Conservation (phyloP, 2,797 vertebrate species). For the Poeciliopsis gracilis region DNA sequence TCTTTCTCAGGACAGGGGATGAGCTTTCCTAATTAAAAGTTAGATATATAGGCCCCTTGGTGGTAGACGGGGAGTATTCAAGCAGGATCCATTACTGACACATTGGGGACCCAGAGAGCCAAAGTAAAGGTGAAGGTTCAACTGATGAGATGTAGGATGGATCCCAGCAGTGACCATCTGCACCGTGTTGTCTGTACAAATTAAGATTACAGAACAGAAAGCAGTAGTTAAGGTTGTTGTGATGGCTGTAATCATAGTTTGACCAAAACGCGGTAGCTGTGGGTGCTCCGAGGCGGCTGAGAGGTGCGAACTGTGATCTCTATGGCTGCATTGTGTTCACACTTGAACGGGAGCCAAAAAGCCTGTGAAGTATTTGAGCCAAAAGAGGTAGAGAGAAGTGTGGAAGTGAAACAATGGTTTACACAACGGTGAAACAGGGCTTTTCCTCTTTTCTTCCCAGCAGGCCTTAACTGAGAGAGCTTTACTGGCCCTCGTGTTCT, state of each 20-base stretch:
- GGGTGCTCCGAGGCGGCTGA: slow-evolving; percentile 53
- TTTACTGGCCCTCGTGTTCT: slow-evolving; percentile 67
- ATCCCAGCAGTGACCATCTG: slow-evolving; percentile 5
- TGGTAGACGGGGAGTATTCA: slow-evolving; percentile 38
- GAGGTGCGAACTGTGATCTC: slow-evolving; percentile 74
- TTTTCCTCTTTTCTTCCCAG: slow-evolving; percentile 75
- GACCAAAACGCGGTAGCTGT: slow-evolving; percentile 53
- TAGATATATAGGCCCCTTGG: slow-evolving; percentile 69
- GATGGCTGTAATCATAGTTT: slow-evolving; percentile 9
- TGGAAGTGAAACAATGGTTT: slow-evolving; percentile 83
- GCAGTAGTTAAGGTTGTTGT: slow-evolving; percentile 13
- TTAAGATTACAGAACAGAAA: slow-evolving; percentile 25
- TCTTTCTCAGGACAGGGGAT: slow-evolving; percentile 57
- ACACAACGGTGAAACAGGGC: slow-evolving; percentile 77
- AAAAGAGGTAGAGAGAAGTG: slow-evolving; percentile 64
- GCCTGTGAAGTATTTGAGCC: slow-evolving; percentile 78
- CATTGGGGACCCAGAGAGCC: slow-evolving; percentile 47
- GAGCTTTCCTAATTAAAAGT: slow-evolving; percentile 80
- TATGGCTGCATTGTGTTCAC: slow-evolving; percentile 82
- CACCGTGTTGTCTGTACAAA: slow-evolving; percentile 27
- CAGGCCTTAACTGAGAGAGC: slow-evolving; percentile 45
- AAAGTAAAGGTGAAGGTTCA: slow-evolving; percentile 56
- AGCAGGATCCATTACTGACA: slow-evolving; percentile 70
- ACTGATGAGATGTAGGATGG: slow-evolving; percentile 37
- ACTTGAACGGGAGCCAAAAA: slow-evolving; percentile 76